Evolutionary conservation across 2,797 vertebrate species (phyloP), one percentile per base, ranked within the genome.

Genomic region (Remorina albescens): DNA sequence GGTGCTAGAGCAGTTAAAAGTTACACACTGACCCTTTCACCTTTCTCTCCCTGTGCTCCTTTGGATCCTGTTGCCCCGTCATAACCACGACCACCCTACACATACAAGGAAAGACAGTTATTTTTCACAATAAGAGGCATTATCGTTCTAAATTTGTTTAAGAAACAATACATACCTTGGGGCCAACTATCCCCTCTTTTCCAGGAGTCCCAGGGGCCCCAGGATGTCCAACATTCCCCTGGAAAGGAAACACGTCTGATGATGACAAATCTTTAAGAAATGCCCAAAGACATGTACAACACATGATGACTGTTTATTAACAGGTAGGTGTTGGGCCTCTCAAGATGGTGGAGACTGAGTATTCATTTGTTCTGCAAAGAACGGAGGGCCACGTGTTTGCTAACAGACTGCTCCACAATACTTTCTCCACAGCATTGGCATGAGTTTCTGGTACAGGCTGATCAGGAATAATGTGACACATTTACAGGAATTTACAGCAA

Each of bases 41-140:
- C 98, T 88, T 99, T 99, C 76, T 98, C 97, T 46, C 98, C 98
- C 74, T 98, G 97, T 85, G 95, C 75, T 81, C 98, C 98, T 93
- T 97, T 98, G 60, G 91, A 74, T 84, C 98, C 98, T 36, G 89
- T 82, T 44, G 96, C 86, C 34, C 98, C 98, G 0, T 98, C 96
- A 80, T 97, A 96, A 11, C 98, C 98, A 58, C 98, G 94, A 54
- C 97, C 96, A 0, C 98, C 98, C 98, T 98, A 36, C 8, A 66
- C 12, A 74, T 39, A 88, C 54, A 76, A 12, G 56, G 12, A 50
- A 19, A 30, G 25, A 1, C 21, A 10, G 15, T 54, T 26, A 36
- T 1, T 53, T 53, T 21, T 53, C 28, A 55, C 13, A 51, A 23
- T 25, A 13, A 25, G 47, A 75, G 44, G 65, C 11, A 30, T 32